These are phyloP conservation scores for Megalurothrips usitatus DNA, from an alignment of 2,888 invertebrate genomes.

Conservation along the genomic window DNA sequence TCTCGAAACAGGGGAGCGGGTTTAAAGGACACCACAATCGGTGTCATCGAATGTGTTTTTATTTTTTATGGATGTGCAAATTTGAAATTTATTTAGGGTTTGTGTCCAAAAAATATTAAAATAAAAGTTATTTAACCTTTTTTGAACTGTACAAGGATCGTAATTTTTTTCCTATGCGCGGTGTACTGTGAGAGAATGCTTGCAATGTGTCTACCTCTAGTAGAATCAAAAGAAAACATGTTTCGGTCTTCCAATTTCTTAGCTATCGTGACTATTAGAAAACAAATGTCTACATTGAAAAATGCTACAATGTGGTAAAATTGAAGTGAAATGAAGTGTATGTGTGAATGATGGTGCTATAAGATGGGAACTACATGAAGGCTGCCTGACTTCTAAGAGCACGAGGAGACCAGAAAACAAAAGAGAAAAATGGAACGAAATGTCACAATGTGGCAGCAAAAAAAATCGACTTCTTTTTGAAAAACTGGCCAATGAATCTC, in stretches of 20 bases:
- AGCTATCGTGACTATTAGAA: neutral
- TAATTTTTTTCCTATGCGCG: neutral
- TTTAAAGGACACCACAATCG: no score
- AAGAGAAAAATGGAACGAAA: neutral
- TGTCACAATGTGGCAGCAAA: neutral
- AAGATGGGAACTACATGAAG: constrained; percentile 11
- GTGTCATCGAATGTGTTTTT: neutral
- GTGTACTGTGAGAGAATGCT: constrained; percentile 19
- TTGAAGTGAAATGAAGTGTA: constrained; percentile 1
- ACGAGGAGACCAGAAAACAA: constrained; percentile 1
- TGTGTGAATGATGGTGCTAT: constrained; percentile 7
- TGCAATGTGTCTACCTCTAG: constrained; percentile 13
- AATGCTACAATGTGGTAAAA: constrained; percentile 5
- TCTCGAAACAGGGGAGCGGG: no score
- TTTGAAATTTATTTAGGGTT: neutral
- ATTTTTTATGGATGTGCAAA: neutral
- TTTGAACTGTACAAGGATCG: constrained; percentile 1
- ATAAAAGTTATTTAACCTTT: neutral
- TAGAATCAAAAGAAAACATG: neutral
- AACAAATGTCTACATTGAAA: constrained; percentile 17
- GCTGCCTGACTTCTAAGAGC: constrained; percentile 2
- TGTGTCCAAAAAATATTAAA: neutral
- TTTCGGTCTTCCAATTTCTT: neutral
- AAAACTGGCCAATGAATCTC: no score
- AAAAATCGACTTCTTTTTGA: neutral